Percentiles rank a stretch among this genome's conserved stretches.
Conservation (phyloP, 2,888 invertebrate species). For the Cantharis lateralis region DNA sequence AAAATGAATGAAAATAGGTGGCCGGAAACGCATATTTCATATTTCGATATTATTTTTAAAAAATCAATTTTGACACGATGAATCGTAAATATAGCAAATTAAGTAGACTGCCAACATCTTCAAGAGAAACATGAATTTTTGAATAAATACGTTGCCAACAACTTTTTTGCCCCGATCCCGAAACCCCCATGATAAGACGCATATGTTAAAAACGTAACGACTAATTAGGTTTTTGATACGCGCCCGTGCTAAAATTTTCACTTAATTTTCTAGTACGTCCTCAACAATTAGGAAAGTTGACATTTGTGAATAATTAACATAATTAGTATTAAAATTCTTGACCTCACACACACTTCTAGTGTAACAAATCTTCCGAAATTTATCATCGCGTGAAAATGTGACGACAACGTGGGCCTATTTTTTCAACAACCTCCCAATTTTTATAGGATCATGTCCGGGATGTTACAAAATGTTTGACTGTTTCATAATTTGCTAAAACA, state of each 20-base stretch:
- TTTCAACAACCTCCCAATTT: neutral
- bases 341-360: constrained; percentile 34
- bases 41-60: neutral
- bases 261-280: constrained; percentile 31
- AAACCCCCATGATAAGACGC: neutral
- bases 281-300: constrained; percentile 25
- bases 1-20: neutral
- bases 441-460: constrained; percentile 17
- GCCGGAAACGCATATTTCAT: neutral
- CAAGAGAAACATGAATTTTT: neutral
- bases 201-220: constrained; percentile 21
- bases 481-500: constrained; percentile 23
- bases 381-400: neutral
- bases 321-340: constrained; percentile 34
- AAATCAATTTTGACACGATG: neutral
- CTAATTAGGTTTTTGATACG: constrained; percentile 47
- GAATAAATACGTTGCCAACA: neutral
- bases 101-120: neutral
- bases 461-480: constrained; percentile 27
- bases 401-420: neutral
- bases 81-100: neutral
- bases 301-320: constrained; percentile 30
- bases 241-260: constrained; percentile 43
- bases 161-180: neutral
- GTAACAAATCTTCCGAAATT: constrained; percentile 15